These are phyloP conservation scores for Tangara arthus DNA, from an alignment of 2,797 vertebrate species.

Conservation along the genomic window DNA sequence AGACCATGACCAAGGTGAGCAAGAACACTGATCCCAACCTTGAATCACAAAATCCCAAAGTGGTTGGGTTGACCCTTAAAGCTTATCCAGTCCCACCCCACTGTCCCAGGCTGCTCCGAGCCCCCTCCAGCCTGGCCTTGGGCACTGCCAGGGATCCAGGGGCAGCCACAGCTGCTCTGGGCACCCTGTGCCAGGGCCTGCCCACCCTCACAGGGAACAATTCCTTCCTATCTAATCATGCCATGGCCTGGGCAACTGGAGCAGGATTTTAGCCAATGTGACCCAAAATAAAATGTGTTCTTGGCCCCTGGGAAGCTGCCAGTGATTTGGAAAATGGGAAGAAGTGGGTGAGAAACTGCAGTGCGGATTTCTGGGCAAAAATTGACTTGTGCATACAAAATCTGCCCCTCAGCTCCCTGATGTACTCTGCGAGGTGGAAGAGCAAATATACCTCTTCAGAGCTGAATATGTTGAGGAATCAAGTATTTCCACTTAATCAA, in stretches of 20 bases:
- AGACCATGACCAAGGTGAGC: rapidly evolving
- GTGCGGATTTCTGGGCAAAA: neutral
- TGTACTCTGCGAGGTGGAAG: neutral
- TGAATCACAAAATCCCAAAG: neutral
- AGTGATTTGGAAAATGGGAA: neutral
- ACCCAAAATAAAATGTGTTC: neutral
- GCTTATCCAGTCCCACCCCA: rapidly evolving
- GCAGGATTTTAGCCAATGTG: neutral
- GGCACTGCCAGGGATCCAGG: neutral
- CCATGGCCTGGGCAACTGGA: neutral
- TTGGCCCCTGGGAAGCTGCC: neutral
- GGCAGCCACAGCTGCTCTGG: neutral
- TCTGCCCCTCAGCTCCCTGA: neutral
- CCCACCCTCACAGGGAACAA: neutral
- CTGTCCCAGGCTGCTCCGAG: neutral
- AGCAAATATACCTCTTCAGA: neutral
- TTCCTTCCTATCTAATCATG: neutral
- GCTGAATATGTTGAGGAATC: neutral
- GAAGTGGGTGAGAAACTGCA: neutral
- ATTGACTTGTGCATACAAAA: neutral
- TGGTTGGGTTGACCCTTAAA: neutral
- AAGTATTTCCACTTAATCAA: neutral
- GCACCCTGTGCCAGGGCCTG: neutral
- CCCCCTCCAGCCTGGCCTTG: neutral
- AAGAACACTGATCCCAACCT: neutral